Evolutionary conservation across 2,113 vertebrate species (phyloP).

Genomic region (Rhombomys opimus): DNA sequence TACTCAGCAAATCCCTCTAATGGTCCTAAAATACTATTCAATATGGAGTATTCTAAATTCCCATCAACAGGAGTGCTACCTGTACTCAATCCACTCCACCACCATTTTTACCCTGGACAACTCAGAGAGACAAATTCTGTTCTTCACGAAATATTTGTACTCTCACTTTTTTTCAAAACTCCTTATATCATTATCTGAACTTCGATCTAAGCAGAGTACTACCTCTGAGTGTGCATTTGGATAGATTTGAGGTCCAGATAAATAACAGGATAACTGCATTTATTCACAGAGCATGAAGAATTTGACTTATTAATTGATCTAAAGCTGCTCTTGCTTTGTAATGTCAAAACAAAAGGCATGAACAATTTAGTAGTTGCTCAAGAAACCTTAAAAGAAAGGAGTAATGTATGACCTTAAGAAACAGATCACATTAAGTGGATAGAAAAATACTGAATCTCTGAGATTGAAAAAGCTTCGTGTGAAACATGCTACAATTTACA

Average conservation of each 20-base stretch:
- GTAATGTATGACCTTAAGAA: neutral
- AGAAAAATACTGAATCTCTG: neutral
- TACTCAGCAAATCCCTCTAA: neutral
- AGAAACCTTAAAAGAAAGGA: neutral
- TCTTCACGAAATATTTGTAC: neutral
- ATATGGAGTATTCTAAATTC: neutral
- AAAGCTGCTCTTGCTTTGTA: neutral
- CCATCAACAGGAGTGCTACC: neutral
- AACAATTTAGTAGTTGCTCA: neutral
- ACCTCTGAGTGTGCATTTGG: neutral
- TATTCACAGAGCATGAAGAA: neutral
- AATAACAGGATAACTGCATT: neutral
- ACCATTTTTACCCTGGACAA: neutral
- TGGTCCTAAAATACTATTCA: neutral
- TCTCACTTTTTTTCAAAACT: neutral
- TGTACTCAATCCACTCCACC: neutral
- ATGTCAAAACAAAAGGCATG: neutral
- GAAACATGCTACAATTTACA: neutral
- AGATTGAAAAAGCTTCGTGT: neutral
- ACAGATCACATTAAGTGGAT: neutral
- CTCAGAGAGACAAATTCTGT: neutral
- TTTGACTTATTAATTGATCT: neutral
- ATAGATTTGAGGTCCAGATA: neutral
- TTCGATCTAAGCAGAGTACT: neutral
- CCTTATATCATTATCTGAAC: neutral